phyloP scores from a whole-genome alignment of 2,888 invertebrate species.

The Tachina fera region DNA sequence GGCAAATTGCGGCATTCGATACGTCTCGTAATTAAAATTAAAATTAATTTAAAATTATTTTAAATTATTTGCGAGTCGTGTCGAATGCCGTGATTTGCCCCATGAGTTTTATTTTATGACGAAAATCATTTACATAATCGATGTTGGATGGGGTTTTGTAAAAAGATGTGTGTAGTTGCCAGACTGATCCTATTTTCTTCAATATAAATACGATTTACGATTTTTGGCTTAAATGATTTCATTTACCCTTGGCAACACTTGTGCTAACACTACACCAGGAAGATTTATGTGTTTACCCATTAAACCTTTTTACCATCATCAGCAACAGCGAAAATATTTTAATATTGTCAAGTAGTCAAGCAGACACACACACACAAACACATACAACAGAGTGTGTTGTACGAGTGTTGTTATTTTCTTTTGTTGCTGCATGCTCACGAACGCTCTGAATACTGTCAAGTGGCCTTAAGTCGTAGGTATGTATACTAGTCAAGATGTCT shows the following conservation, averaged over 20 bases:
- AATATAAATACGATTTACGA: background rate
- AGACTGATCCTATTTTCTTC: too few species aligned
- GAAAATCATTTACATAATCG: too few species aligned
- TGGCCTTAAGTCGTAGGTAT: conserved; percentile 71
- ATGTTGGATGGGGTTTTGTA: too few species aligned
- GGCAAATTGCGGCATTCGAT: too few species aligned
- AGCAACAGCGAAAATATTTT: conserved; percentile 27
- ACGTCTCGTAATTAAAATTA: too few species aligned
- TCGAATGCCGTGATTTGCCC: too few species aligned
- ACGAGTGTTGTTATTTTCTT: conserved; percentile 22
- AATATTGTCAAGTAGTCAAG: conserved; percentile 65
- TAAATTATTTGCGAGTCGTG: too few species aligned
- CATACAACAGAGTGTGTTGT: background rate
- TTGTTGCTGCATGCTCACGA: conserved; percentile 44
- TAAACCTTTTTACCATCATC: conserved; percentile 43
- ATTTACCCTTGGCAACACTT: conserved; percentile 44
- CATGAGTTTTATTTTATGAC: too few species aligned
- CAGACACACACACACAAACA: conserved; percentile 11
- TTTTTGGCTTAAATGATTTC: background rate
- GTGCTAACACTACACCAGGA: conserved; percentile 14
- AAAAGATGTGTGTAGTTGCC: too few species aligned
- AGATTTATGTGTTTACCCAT: conserved; percentile 60
- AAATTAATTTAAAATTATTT: too few species aligned
- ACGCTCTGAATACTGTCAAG: conserved; percentile 72
- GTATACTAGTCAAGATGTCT: conserved; percentile 70